These are phyloP conservation scores for Erebia aethiops DNA, from an alignment of 2,888 invertebrate species.

Conservation along the genomic window DNA sequence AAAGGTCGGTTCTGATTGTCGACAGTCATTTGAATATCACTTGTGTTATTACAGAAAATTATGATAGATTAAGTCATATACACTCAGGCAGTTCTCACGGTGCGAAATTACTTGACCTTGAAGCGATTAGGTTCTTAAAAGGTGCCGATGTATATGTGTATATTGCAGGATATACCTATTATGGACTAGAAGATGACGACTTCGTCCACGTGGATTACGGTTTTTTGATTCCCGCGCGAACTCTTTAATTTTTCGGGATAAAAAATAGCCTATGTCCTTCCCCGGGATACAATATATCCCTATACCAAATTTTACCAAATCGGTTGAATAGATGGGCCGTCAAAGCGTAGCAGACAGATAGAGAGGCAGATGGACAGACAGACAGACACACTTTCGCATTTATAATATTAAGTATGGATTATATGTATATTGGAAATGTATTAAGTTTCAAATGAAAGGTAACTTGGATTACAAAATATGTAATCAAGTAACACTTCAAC, in stretches of 20 bases:
- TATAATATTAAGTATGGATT: too few species aligned
- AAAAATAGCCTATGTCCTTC: too few species aligned
- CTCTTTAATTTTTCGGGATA: too few species aligned
- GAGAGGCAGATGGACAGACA: too few species aligned
- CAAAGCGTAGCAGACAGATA: too few species aligned
- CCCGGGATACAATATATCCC: too few species aligned
- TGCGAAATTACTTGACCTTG: slow-evolving; percentile 76
- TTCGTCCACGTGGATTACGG: too few species aligned
- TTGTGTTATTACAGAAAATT: slow-evolving; percentile 79
- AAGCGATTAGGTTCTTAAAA: slow-evolving; percentile 59
- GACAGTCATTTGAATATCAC: slow-evolving; percentile 80
- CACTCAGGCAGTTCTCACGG: slow-evolving; percentile 75
- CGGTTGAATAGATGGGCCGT: too few species aligned
- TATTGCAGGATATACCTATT: not conserved
- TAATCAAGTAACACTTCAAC: slow-evolving; percentile 1
- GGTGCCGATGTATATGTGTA: not conserved
- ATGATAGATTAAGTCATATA: slow-evolving; percentile 78
- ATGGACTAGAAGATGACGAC: too few species aligned
- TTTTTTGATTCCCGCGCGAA: too few species aligned
- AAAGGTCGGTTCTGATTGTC: slow-evolving; percentile 82
- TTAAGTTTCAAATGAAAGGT: not conserved
- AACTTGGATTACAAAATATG: not conserved
- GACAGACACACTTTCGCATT: too few species aligned
- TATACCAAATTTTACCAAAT: too few species aligned
- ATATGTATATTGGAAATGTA: not conserved